A percentile compares a stretch with the other conserved stretches of the same genome.
Evolutionary conservation across 2,113 vertebrate species (phyloP).

Genomic region (Datnioides undecimradiatus): DNA sequence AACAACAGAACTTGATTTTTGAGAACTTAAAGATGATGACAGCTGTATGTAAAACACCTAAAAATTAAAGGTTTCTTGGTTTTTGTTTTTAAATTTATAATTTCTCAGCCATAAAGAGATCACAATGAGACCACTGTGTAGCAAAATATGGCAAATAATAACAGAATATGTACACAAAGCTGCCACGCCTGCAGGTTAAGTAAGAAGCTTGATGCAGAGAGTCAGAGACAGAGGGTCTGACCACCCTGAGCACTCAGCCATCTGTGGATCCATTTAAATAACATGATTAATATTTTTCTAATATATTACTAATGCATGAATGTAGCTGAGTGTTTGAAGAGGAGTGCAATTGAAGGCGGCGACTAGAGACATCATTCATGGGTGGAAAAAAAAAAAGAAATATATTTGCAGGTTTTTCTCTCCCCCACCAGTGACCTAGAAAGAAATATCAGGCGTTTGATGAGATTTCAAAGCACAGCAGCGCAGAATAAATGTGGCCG

Average conservation of each 20-base stretch:
- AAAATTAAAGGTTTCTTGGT: background rate
- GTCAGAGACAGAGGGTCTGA: background rate
- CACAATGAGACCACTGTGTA: background rate
- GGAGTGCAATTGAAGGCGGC: conserved; percentile 19
- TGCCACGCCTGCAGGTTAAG: background rate
- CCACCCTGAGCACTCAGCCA: background rate
- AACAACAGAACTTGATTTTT: background rate
- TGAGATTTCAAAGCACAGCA: conserved; percentile 57
- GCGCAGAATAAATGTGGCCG: conserved; percentile 38
- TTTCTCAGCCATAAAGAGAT: background rate
- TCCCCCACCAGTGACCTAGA: conserved; percentile 56
- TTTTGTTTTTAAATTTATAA: too few species aligned
- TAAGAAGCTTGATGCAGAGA: background rate
- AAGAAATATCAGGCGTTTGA: conserved; percentile 55
- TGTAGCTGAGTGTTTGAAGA: conserved; percentile 23
- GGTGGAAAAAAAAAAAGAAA: conserved; percentile 8
- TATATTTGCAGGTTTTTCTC: background rate
- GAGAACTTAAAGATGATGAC: background rate
- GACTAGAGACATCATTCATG: conserved; percentile 37
- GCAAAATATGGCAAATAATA: too few species aligned
- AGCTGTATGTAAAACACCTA: background rate
- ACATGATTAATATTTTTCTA: conserved; percentile 17
- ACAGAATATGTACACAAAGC: background rate
- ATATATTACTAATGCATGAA: conserved; percentile 27
- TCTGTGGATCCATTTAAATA: conserved; percentile 30